Evolutionary conservation across 2,888 invertebrate species (phyloP).

Genomic region (Deilephila elpenor): DNA sequence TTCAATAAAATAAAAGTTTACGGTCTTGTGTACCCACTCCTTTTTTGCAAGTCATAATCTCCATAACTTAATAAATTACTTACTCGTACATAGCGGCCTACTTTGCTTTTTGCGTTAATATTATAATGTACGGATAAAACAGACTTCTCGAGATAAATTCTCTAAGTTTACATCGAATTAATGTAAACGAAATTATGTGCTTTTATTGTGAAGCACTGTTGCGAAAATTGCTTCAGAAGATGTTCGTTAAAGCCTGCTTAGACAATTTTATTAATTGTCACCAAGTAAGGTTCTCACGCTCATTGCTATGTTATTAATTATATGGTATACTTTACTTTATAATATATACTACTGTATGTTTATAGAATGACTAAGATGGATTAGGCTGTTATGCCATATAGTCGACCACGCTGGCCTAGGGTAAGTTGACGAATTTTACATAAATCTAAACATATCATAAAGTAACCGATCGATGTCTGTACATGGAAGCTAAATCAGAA

Average conservation of each 20-base stretch:
- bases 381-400: no score
- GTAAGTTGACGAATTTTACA: no score
- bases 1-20: conserved; percentile 64
- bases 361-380: no score
- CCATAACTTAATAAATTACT: conserved; percentile 47
- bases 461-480: no score
- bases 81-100: conserved; percentile 35
- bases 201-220: background rate
- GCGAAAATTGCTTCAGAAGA: background rate
- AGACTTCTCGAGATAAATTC: conserved; percentile 25
- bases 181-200: conserved; percentile 5
- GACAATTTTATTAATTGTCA: no score
- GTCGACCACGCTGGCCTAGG: no score
- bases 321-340: no score
- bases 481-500: no score
- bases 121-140: conserved; percentile 33
- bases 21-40: conserved; percentile 44
- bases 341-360: no score
- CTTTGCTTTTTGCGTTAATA: conserved; percentile 38
- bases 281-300: no score
- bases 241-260: background rate
- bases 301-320: no score
- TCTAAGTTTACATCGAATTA: conserved; percentile 34
- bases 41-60: conserved; percentile 49
- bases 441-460: no score